These are phyloP conservation scores for Drosophila teissieri DNA, from an alignment of 1,140 invertebrate genomes.

Conservation along the genomic window DNA sequence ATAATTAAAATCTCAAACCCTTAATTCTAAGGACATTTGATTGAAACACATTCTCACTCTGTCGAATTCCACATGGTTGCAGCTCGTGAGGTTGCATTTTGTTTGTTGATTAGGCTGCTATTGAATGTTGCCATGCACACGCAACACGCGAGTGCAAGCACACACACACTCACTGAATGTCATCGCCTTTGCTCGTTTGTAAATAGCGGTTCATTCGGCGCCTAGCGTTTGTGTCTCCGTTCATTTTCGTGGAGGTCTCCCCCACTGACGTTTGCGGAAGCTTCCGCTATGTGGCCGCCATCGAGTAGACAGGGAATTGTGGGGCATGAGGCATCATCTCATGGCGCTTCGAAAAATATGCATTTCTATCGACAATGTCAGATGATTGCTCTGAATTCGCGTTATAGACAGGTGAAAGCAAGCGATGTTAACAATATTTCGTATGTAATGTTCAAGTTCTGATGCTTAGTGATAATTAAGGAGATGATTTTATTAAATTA, in stretches of 20 bases:
- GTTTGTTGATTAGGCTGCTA: constrained; percentile 74
- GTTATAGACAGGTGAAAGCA: constrained; percentile 17
- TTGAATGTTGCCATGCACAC: constrained; percentile 61
- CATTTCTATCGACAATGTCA: constrained; percentile 39
- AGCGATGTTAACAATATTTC: constrained; percentile 6
- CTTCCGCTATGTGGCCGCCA: constrained; percentile 28
- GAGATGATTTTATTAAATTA: too few relatives aligned
- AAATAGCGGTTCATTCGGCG: constrained; percentile 49
- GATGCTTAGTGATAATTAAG: too few relatives aligned
- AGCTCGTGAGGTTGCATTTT: constrained; percentile 61
- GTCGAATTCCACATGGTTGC: constrained; percentile 53
- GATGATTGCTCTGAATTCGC: constrained; percentile 23
- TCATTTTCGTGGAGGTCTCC: constrained; percentile 49
- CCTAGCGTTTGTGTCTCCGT: constrained; percentile 3
- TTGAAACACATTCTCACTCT: neutral
- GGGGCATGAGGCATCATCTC: constrained; percentile 46
- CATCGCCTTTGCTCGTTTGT: constrained; percentile 24
- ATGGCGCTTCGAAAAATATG: constrained; percentile 34
- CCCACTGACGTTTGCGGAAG: constrained; percentile 70
- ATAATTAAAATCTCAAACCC: too few relatives aligned
- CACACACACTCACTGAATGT: constrained; percentile 12
- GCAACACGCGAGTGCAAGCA: constrained; percentile 18
- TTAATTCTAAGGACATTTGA: too few relatives aligned
- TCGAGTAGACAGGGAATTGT: constrained; percentile 17
- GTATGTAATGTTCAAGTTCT: neutral